Evolutionary conservation across 1,140 invertebrate genomes (phyloP).

Genomic region (Arion vulgaris): DNA sequence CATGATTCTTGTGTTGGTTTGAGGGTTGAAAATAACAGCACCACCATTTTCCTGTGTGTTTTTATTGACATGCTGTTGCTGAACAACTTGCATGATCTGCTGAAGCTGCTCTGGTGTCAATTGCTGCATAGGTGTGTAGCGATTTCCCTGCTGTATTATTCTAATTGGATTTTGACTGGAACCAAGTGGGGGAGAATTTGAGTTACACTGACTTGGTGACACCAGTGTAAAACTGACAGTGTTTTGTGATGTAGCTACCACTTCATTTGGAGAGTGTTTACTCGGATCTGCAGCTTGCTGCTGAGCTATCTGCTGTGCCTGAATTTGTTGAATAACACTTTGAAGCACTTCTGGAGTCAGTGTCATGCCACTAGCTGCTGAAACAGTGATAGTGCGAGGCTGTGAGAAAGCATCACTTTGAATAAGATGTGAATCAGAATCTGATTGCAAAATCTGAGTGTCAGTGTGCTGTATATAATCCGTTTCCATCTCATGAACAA

Average conservation of each 20-base stretch:
- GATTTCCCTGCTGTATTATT: constrained; percentile 79
- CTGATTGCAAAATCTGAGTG: neutral
- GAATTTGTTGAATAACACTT: constrained; percentile 24
- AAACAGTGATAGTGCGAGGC: neutral
- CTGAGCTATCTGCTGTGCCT: constrained; percentile 14
- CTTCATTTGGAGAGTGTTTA: neutral
- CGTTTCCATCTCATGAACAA: neutral
- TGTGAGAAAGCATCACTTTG: neutral
- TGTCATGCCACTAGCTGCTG: constrained; percentile 2
- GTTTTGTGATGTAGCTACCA: neutral
- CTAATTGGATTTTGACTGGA: constrained; percentile 79
- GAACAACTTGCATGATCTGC: constrained; percentile 78
- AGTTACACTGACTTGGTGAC: constrained; percentile 66
- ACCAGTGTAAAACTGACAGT: constrained; percentile 49
- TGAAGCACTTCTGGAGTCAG: constrained; percentile 36
- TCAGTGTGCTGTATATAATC: neutral
- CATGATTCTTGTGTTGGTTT: constrained; percentile 77
- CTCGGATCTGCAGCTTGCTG: neutral
- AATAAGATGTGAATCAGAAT: constrained; percentile 4
- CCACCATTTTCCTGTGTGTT: constrained; percentile 64
- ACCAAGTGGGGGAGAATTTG: constrained; percentile 73
- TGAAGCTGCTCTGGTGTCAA: constrained; percentile 77
- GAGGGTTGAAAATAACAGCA: constrained; percentile 75
- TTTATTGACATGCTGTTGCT: constrained; percentile 71
- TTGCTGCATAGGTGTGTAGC: constrained; percentile 77